Evolutionary conservation across 2,888 invertebrate species (phyloP).

Genomic region (Leptopilina myrica): DNA sequence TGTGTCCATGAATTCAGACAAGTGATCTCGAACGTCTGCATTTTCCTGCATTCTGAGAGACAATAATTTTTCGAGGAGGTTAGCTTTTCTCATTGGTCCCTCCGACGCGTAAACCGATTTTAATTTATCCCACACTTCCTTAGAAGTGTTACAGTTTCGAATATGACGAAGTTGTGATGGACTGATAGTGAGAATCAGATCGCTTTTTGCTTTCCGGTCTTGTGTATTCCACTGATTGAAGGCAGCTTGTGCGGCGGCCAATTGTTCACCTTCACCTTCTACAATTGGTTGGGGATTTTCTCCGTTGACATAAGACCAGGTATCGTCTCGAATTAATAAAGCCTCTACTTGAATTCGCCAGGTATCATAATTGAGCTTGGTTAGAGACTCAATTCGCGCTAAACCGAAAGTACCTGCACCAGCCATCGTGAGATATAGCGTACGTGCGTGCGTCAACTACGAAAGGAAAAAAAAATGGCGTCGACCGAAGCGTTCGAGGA

Average conservation of each 20-base stretch:
- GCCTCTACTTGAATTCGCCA: neutral
- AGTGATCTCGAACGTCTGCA: slow-evolving; percentile 36
- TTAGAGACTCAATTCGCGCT: neutral
- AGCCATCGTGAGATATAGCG: neutral
- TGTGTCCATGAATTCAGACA: slow-evolving; percentile 40
- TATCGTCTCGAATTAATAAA: neutral
- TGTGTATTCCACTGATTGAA: neutral
- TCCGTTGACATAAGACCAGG: neutral
- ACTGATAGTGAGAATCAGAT: too few relatives aligned
- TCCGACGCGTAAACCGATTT: too few relatives aligned
- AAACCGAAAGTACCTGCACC: neutral
- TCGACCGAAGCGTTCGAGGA: neutral
- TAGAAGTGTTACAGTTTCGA: too few relatives aligned
- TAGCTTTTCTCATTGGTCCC: too few relatives aligned
- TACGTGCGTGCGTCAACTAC: neutral
- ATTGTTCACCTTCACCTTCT: too few relatives aligned
- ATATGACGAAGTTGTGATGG: too few relatives aligned
- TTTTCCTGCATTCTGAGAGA: too few relatives aligned
- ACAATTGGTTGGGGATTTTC: too few relatives aligned
- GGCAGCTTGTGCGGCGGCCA: neutral
- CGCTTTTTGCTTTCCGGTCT: neutral
- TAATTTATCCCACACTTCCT: too few relatives aligned
- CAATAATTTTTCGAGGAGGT: too few relatives aligned
- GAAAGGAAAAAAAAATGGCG: neutral
- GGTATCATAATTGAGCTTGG: slow-evolving; percentile 1